Base-by-base conservation (phyloP, 2,113 vertebrate species). In the Xenopus borealis region DNA sequence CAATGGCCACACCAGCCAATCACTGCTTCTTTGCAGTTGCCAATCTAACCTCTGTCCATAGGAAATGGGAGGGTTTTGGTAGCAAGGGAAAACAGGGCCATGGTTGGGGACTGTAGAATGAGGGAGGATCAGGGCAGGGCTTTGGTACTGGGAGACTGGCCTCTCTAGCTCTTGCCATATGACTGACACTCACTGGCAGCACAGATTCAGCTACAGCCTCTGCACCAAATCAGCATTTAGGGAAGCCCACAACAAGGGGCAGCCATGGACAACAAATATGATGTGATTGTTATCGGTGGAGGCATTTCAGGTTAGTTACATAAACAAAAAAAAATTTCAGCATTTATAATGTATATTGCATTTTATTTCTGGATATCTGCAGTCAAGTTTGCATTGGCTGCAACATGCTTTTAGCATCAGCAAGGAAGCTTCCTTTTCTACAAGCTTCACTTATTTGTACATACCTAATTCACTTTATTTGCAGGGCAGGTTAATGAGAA, bases 281-380 rank as follows among this genome's bases (percentile, higher is more conserved):
- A 75, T 62, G 72, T 75, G 14, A 62, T 75, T 69, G 72, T 75
- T 10, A 75, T 75, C 66, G 72, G 72, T 17, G 72, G 66, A 23
- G 72, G 72, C 57, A 75, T 75, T 44, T 75, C 72, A 69, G 72
- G 72, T 75, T 33, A 40, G 67, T 16, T 19, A 13, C 33, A 40
- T 6, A 40, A 40, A 7, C 5, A 2, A 40, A 40, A 40, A 40
- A 7, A 40, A 4, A 40, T 40, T 40, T 40, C 33, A 40, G 33
- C 33, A 7, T 40, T 40, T 7, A 40, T 40, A 7, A 6, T 40
- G 2, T 40, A 40, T 40, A 40, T 40, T 40, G 8, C 3, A 40
- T 6, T 4, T 40, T 40, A 1, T 40, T 7, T 2, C 33, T 40
- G 3, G 33, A 40, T 40, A 7, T 40, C 23, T 27, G 23, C n/a